phyloP scores from a whole-genome alignment of 2,888 invertebrate species.

The Acrocyrtus sp. region DNA sequence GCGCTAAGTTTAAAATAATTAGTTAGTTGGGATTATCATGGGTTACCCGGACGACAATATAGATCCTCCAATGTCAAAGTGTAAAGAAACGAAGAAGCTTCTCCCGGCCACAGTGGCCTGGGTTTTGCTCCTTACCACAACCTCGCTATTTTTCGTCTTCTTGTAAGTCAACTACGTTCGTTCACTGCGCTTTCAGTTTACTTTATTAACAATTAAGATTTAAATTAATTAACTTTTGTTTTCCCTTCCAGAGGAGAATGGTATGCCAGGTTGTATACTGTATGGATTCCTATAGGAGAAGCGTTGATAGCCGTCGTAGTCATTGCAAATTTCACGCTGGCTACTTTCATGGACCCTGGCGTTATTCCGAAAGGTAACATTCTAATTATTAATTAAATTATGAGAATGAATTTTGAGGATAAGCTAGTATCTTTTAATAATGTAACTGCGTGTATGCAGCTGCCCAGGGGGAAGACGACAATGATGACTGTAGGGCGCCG shows the following conservation, averaged over 20 bases:
- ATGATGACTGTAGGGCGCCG: slow-evolving; percentile 92
- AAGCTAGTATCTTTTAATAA: not conserved
- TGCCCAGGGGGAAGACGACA: slow-evolving; percentile 94
- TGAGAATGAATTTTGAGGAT: not conserved
- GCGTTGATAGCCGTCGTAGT: slow-evolving; percentile 97
- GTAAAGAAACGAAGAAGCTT: slow-evolving; percentile 95
- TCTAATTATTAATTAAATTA: too few relatives aligned
- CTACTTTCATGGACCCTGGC: slow-evolving; percentile 99
- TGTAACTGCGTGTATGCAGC: too few relatives aligned
- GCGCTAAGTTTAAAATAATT: not conserved
- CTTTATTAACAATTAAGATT: not conserved
- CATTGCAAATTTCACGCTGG: slow-evolving; percentile 97
- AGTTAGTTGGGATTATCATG: slow-evolving; percentile 39
- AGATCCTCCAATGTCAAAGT: slow-evolving; percentile 82
- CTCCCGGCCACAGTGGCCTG: slow-evolving; percentile 99
- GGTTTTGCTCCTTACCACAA: slow-evolving; percentile 92
- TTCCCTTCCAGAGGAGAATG: slow-evolving; percentile 81
- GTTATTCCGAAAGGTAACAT: slow-evolving; percentile 93
- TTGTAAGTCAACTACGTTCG: too few relatives aligned
- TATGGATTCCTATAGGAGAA: slow-evolving; percentile 91
- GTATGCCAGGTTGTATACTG: slow-evolving; percentile 81
- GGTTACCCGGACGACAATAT: slow-evolving; percentile 49
- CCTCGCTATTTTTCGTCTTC: slow-evolving; percentile 95
- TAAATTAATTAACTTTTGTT: not conserved
- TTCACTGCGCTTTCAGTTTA: not conserved